phyloP scores from a whole-genome alignment of 1,140 invertebrate genomes.

The Melitaea cinxia region DNA sequence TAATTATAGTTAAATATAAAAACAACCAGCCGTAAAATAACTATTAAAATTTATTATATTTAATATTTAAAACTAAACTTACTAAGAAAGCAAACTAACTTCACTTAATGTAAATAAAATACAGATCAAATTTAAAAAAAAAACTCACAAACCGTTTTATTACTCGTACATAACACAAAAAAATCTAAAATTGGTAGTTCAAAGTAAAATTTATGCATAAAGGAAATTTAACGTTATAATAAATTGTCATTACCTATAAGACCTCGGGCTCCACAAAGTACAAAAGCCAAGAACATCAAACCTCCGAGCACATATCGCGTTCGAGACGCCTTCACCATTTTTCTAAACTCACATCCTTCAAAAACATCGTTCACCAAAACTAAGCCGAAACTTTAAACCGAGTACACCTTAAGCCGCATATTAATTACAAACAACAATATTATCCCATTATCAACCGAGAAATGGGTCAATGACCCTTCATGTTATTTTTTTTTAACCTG shows the following conservation, averaged over 20 bases:
- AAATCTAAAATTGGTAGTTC: too few species aligned
- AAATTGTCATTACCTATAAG: constrained; percentile 61
- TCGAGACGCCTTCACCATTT: constrained; percentile 69
- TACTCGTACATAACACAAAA: background rate
- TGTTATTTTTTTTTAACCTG: constrained; percentile 46
- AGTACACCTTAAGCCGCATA: constrained; percentile 48
- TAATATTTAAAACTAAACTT: too few species aligned
- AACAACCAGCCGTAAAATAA: too few species aligned
- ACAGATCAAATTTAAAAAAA: too few species aligned
- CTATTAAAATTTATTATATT: too few species aligned
- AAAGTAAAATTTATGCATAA: background rate
- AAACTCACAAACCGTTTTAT: too few species aligned
- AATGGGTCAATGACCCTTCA: constrained; percentile 50
- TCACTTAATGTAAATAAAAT: too few species aligned
- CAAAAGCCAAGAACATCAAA: constrained; percentile 54
- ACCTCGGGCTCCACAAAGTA: constrained; percentile 51
- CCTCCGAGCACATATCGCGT: constrained; percentile 61
- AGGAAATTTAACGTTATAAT: background rate
- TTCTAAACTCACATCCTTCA: constrained; percentile 70
- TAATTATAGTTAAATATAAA: too few species aligned
- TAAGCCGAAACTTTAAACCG: constrained; percentile 42
- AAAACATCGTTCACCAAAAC: constrained; percentile 63
- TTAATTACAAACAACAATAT: constrained; percentile 49
- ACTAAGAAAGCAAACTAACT: too few species aligned
- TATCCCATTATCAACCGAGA: constrained; percentile 54